phyloP scores from a whole-genome alignment of 2,797 vertebrate species.

The Coilia nasus region DNA sequence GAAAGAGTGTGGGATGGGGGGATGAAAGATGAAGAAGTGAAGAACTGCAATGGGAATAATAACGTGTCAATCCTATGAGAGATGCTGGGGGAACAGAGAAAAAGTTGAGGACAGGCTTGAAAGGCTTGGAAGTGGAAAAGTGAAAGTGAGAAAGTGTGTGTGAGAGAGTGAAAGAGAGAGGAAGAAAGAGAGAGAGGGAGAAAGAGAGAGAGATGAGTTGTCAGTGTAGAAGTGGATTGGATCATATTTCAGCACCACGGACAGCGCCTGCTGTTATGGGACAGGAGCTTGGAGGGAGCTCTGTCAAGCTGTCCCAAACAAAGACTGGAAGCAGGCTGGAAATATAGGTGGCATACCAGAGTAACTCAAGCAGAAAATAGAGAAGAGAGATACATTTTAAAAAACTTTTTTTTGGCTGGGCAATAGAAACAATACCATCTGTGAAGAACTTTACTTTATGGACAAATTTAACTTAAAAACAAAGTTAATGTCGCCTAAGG shows the following conservation, averaged over 20 bases:
- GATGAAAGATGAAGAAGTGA: neutral
- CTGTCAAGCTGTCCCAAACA: neutral
- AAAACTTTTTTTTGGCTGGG: neutral
- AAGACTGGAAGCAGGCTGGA: neutral
- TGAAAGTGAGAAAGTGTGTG: neutral
- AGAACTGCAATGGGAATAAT: neutral
- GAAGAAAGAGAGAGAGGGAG: neutral
- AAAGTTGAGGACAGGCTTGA: neutral
- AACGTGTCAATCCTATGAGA: neutral
- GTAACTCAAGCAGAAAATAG: neutral
- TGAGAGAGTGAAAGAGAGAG: neutral
- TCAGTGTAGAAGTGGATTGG: neutral
- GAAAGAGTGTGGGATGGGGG: neutral
- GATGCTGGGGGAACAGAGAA: neutral
- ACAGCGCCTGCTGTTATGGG: conserved; percentile 1
- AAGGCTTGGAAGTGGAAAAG: neutral
- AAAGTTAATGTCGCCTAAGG: neutral
- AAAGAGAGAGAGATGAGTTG: conserved; percentile 26
- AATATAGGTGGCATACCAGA: neutral
- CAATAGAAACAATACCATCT: neutral
- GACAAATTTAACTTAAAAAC: neutral
- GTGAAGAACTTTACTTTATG: too few species aligned
- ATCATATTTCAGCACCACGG: conserved; percentile 19
- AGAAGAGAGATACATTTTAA: neutral
- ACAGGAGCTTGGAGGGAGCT: neutral